Evolutionary conservation across 1,140 invertebrate genomes (phyloP), one percentile per base, ranked within the genome.

Genomic region (Musca domestica): DNA sequence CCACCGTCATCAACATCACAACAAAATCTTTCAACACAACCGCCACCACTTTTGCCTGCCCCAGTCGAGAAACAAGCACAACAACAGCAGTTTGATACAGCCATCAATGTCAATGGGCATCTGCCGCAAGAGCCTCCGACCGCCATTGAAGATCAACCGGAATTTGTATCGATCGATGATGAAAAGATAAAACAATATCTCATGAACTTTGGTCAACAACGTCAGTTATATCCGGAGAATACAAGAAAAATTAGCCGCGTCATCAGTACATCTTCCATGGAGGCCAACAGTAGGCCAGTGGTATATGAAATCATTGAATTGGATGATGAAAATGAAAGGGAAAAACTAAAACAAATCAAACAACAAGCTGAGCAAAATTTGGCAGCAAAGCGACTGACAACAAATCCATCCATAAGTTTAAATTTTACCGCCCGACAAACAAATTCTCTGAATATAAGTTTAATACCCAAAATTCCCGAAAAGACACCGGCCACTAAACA

Each of bases 131-230:
- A 5, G 25, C 41, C 15, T 65, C 10, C 12, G 34, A 65, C 2
- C 19, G 4, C 22, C 48, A 17, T 20, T 30, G 22, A 23, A 41
- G 56, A 63, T 22, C 78, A 80, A 51, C 78, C 78, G 2, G 78
- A 80, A 41, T 80, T 80, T 64, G 72, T 80, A 1, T 80, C 78
- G 6, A 80, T 80, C 10, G 78, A 80, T 64, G 78, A 80, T 72
- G 73, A 58, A 4, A 80, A 80, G 56, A 74, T 80, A 19, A 78
- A 80, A 41, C 68, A 67, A 9, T 69, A 78, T 25, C 67, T 80
- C 0, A 56, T 74, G 25, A 70, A 70, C 49, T 77, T 80, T 25
- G 78, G 75, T 0, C 77, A 75, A 3, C 69, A 76, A 49, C 23
- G 6, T 3, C 49, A 58, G 49, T 7, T 17, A 46, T 20, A 27